Evolutionary conservation across 2,113 vertebrate genomes (phyloP).

Genomic region (Oxyura jamaicensis): DNA sequence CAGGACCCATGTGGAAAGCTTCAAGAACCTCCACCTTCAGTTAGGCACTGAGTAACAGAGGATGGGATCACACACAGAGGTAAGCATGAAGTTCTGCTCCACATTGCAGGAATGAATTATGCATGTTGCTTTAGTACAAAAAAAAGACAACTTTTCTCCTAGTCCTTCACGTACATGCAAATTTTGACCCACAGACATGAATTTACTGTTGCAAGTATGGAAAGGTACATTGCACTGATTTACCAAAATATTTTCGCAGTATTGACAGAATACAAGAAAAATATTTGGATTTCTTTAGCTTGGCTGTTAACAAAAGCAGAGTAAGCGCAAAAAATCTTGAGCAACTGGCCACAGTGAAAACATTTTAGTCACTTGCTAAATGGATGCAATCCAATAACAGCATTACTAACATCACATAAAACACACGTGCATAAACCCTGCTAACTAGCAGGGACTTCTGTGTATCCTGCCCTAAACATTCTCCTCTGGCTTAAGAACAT

Average conservation of each 20-base stretch:
- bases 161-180: background rate
- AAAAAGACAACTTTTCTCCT: background rate
- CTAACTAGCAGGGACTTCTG: background rate
- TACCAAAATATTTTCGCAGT: background rate
- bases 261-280: background rate
- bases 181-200: background rate
- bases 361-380: background rate
- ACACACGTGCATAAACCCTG: background rate
- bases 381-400: background rate
- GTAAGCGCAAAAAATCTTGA: background rate
- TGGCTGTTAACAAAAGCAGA: background rate
- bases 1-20: background rate
- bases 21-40: background rate
- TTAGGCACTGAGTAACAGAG: fast-evolving
- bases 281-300: background rate
- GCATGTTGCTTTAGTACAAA: background rate
- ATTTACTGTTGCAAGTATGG: background rate
- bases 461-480: background rate
- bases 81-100: background rate
- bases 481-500: background rate
- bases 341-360: background rate
- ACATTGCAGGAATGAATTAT: background rate
- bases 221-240: background rate
- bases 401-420: background rate
- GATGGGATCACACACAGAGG: background rate